phyloP scores from a whole-genome alignment of 1,140 invertebrate species.

The Tachypleus tridentatus region DNA sequence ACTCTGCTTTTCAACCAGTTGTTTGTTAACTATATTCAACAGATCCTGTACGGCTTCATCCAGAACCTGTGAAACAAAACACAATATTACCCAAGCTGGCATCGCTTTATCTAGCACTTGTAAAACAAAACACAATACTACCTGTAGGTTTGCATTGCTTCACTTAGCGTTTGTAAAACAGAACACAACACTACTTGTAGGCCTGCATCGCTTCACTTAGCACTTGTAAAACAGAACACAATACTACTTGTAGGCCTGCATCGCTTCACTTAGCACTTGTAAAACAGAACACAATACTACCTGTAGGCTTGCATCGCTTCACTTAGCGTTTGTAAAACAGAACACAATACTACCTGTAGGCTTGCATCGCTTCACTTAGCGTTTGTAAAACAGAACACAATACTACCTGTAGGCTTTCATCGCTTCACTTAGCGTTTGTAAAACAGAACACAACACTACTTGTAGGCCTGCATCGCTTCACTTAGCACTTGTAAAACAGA shows the following conservation, averaged over 20 bases:
- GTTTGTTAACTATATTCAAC: slow-evolving; percentile 53
- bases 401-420: background rate
- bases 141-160: background rate
- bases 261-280: slow-evolving; percentile 60
- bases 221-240: background rate
- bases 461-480: background rate
- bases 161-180: background rate
- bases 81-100: background rate
- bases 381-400: slow-evolving; percentile 22
- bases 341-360: background rate
- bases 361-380: background rate
- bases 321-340: background rate
- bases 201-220: background rate
- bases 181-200: background rate
- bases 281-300: background rate
- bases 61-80: slow-evolving; percentile 39
- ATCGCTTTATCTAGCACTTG: background rate
- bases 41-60: slow-evolving; percentile 77
- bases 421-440: background rate
- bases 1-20: slow-evolving; percentile 63
- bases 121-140: background rate
- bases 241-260: background rate
- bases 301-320: background rate
- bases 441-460: background rate
- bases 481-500: background rate